Evolutionary conservation across 1,140 invertebrate species (phyloP).

Genomic region (Drosophila takahashii): DNA sequence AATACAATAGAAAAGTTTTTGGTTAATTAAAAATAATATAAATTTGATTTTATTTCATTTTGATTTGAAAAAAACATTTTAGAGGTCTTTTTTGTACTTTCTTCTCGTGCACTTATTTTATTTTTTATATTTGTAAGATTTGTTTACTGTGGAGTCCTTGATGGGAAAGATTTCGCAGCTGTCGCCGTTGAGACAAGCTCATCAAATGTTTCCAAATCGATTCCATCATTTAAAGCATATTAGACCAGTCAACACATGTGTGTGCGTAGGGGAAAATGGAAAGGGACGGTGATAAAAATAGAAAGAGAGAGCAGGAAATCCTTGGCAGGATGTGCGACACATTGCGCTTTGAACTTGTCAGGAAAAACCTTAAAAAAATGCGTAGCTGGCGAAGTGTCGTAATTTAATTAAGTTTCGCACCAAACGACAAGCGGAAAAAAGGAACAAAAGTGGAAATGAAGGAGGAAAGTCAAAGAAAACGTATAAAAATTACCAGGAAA

Average conservation of each 20-base stretch:
- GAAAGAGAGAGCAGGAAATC: not conserved
- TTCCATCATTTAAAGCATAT: conserved; percentile 62
- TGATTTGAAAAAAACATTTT: too few relatives aligned
- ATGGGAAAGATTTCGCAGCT: conserved; percentile 38
- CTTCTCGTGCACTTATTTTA: not conserved
- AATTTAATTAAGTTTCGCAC: conserved; percentile 58
- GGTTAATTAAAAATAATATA: too few relatives aligned
- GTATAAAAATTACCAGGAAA: conserved; percentile 11
- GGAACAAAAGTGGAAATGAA: conserved; percentile 36
- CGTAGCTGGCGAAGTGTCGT: conserved; percentile 20
- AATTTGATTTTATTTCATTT: too few relatives aligned
- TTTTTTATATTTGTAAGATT: not conserved
- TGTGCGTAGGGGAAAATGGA: not conserved
- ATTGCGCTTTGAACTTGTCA: conserved; percentile 53
- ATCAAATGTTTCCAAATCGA: conserved; percentile 64
- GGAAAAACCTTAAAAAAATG: conserved; percentile 18
- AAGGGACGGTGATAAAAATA: conserved; percentile 9
- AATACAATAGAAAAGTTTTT: too few relatives aligned
- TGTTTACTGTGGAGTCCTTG: not conserved
- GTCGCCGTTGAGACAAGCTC: conserved; percentile 49
- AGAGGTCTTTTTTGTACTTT: not conserved
- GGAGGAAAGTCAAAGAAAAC: conserved; percentile 17
- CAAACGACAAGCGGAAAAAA: conserved; percentile 34
- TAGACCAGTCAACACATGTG: conserved; percentile 43
- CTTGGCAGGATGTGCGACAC: conserved; percentile 47